Base-by-base conservation (phyloP, 1,140 invertebrate genomes). In the Gryllus bimaculatus region DNA sequence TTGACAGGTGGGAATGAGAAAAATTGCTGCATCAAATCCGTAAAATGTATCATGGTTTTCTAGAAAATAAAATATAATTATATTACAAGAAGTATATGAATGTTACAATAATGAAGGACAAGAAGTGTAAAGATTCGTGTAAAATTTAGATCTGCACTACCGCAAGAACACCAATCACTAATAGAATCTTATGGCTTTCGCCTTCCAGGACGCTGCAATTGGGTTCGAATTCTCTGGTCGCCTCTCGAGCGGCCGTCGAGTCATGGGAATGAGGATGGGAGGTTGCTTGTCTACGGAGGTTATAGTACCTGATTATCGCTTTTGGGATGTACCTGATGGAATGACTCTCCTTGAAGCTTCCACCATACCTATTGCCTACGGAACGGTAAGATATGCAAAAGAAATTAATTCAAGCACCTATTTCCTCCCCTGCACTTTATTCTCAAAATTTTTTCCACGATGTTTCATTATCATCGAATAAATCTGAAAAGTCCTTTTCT, bases 241-340 rank as follows among this genome's bases (percentile, higher is more conserved):
- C 21, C 88, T 94, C 81, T 85, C 88, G 0, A 84, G 88, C 74
- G 96, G 96, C 13, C 87, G 89, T 74, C 89, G 95, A 80, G 92
- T 99, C 0, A 99, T 99, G 97, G 97, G 97, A 79, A 93, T 98
- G 89, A 91, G 98, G 0, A 89, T 92, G 15, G 94, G 95, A 8
- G 91, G 92, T 84, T 96, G 95, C 76, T 86, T 99, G 75, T 97
- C 97, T 8, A 98, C 96, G 7, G 92, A 91, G 39, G 93, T 98
- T 21, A 83, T 94, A 15, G 93, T 94, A 21, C 93, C 96, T 87
- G 89, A 90, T 47, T 88, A 89, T 13, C 5, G 1, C 26, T 39
- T 39, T 2, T 99, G 97, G 97, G 88, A 93, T 82, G 91, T 99
- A 48, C 97, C 97, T 0, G 89, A 92, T 0, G 88, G 90, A 47